Conservation (phyloP, 2,797 vertebrate genomes). For the Chiroxiphia lanceolata region DNA sequence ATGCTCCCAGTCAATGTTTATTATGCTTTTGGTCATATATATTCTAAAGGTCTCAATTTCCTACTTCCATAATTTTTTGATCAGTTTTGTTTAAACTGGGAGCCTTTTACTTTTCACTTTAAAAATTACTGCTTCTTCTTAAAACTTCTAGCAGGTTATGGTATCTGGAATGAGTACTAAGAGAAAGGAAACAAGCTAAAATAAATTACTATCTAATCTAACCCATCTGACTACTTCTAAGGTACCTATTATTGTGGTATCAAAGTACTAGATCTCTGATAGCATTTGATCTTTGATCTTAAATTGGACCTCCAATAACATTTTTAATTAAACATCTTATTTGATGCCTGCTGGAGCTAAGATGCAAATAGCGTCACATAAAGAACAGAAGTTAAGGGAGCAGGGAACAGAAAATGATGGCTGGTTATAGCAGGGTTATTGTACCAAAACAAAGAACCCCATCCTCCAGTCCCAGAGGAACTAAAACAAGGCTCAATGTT, state of each 20-base stretch:
- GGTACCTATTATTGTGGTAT: constrained; percentile 10
- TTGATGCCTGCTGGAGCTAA: constrained; percentile 34
- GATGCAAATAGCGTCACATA: not conserved
- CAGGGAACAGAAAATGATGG: not conserved
- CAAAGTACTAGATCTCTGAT: constrained; percentile 19
- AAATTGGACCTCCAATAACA: not conserved
- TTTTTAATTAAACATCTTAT: constrained; percentile 57
- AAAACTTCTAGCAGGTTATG: constrained; percentile 20
- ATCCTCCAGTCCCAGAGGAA: not conserved
- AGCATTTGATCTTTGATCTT: constrained; percentile 44
- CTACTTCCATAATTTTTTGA: constrained; percentile 59
- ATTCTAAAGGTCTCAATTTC: constrained; percentile 44
- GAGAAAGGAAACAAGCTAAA: constrained; percentile 35
- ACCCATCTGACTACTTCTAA: constrained; percentile 44
- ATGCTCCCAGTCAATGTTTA: constrained; percentile 56
- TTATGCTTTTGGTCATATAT: constrained; percentile 64
- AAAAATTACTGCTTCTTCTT: constrained; percentile 54
- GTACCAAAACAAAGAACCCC: not conserved
- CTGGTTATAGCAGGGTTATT: not conserved
- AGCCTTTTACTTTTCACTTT: constrained; percentile 49
- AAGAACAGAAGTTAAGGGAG: not conserved
- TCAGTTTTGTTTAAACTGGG: constrained; percentile 53
- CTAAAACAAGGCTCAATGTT: not conserved
- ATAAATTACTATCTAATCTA: constrained; percentile 50
- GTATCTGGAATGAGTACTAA: constrained; percentile 13